Base-by-base conservation (phyloP, 2,888 invertebrate genomes). In the Hecatera dysodea region DNA sequence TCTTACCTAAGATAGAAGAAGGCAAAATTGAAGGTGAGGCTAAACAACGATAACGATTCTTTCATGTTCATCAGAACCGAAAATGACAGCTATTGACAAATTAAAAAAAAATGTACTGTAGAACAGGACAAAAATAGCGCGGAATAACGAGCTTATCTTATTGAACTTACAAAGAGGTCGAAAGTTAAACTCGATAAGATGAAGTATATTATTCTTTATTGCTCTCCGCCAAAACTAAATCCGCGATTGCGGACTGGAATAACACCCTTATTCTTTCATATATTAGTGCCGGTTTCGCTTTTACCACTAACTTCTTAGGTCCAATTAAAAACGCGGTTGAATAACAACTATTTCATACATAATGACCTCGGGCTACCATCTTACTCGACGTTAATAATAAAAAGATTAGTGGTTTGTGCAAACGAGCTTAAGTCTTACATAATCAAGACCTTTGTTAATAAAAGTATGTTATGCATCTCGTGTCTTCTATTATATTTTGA, bases 1-100 rank as follows among this genome's bases (percentile, higher is more conserved):
- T 93, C 11, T 83, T 85, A 78, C 94, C 94, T 11, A 89, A 91
- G 69, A 79, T 95, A 36, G 95, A 92, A 77, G 92, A 94, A 81
- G 95, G 94, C 57, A 95, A 95, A 87, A 92, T 96, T 53, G 95
- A 94, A 92, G 95, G 95, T 95, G 81, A 66, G 48, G 0, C n/a
- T 8, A 15, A 17, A 17, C 17, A 36, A 27, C 2, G 4, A 6
- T 12, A 27, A 19, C 6, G 3, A 27, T 29, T 24, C 9, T n/a
- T 36, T 15, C 1, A 44, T 15, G 24, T 15, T 12, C 17, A 24
- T 27, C 19, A 24, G 36, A 5, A 24, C 15, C 24, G 7, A 17
- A 19, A 65, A 24, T 29, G 36, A 46, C 19, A 36, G 6, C 19
- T n/a, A 36, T 7, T 36, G 17, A 1, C 0, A 29, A 24, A 11